Evolutionary conservation across 2,888 invertebrate genomes (phyloP).

Genomic region (Alentia gelatinosa): DNA sequence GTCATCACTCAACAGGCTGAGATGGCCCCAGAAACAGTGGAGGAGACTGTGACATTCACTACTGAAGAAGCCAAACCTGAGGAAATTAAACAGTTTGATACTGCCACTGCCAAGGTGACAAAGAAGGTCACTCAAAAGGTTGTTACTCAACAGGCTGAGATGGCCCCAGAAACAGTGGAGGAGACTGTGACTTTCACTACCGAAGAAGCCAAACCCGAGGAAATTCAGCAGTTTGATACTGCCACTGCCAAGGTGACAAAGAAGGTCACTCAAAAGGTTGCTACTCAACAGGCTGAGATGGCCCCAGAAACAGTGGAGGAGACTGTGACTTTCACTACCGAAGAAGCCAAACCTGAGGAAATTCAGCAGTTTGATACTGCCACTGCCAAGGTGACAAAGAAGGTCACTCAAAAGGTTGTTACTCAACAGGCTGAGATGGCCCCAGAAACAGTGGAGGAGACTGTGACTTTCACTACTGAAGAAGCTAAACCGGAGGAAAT

Average conservation of each 20-base stretch:
- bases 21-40: slow-evolving; percentile 5
- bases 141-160: slow-evolving; percentile 55
- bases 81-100: not conserved
- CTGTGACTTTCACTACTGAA: not conserved
- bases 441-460: slow-evolving; percentile 9
- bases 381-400: not conserved
- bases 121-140: slow-evolving; percentile 60
- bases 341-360: slow-evolving; percentile 29
- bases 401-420: not conserved
- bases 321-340: slow-evolving; percentile 17
- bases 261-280: not conserved
- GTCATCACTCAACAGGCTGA: slow-evolving; percentile 6
- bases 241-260: not conserved
- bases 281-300: not conserved
- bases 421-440: not conserved
- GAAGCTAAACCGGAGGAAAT: slow-evolving; percentile 9
- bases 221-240: not conserved
- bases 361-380: slow-evolving; percentile 12
- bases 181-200: slow-evolving; percentile 56
- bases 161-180: slow-evolving; percentile 55
- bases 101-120: slow-evolving; percentile 53
- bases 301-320: slow-evolving; percentile 21
- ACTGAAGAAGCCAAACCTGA: slow-evolving; percentile 25
- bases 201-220: not conserved
- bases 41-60: slow-evolving; percentile 45